Evolutionary conservation across 2,797 vertebrate species (phyloP), one percentile per base, ranked within the genome.

Genomic region (Macropodus opercularis): DNA sequence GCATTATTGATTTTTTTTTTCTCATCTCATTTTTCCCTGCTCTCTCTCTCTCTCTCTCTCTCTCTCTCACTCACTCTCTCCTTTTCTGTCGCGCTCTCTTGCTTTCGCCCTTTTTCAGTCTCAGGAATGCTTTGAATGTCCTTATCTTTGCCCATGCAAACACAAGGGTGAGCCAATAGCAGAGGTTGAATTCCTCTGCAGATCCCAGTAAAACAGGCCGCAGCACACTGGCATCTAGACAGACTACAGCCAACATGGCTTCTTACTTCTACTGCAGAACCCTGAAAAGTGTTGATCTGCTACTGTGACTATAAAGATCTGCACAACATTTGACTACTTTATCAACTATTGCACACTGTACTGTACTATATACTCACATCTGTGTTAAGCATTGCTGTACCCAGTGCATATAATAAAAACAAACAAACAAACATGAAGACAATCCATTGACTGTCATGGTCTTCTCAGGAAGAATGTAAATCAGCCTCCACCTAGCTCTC

Each of bases 121-220:
- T 79, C 59, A 82, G 85, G 90, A 91, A 92, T 90, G 88, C 73
- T 49, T 46, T 84, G 79, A 85, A 89, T 85, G 87, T 81, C 79
- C 83, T 89, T 87, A 90, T 90, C 88, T 87, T 64, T 72, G 84
- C 77, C 83, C 78, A 60, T 81, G 69, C 83, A 86, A 84, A 86
- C 86, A 83, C 72, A 53, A 76, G 72, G 54, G 52, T 73, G 77
- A 85, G 81, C 79, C 75, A 74, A 72, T 68, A 73, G 70, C 74
- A 79, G 84, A 79, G 87, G 81, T 68, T 66, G 67, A 85, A 89
- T 90, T 87, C 83, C 80, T 86, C 63, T 43, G 69, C 80, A 68
- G 67, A 75, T 80, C 68, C 53, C 72, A 73, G 54, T 51, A 80
- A 53, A 80, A 31, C 75, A 65, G 47, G 44, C 51, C 27, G 5